Conservation (phyloP, 2,797 vertebrate species). For the Aphelocoma californica region DNA sequence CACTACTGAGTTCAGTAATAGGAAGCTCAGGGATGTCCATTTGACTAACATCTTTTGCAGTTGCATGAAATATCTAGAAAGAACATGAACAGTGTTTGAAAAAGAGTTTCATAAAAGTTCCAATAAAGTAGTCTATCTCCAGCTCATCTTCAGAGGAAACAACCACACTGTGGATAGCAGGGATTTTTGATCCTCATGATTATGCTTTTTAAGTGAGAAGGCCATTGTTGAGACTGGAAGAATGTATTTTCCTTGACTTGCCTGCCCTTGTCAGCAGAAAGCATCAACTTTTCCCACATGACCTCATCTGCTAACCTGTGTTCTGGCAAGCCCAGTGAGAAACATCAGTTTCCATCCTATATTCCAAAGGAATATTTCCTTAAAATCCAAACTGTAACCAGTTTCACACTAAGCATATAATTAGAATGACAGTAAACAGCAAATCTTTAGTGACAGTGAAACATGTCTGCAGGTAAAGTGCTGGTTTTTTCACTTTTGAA, state of each 20-base stretch:
- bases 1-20: not conserved
- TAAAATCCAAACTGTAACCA: not conserved
- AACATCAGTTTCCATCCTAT: not conserved
- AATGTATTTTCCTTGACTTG: not conserved
- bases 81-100: not conserved
- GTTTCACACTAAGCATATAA: not conserved
- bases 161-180: not conserved
- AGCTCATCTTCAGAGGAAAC: not conserved
- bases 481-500: not conserved
- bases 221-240: not conserved
- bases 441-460: not conserved
- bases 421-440: not conserved
- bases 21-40: not conserved
- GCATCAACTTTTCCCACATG: not conserved
- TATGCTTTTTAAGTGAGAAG: not conserved
- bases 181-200: not conserved
- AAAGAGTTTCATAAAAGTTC: not conserved
- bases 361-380: not conserved
- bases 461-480: not conserved
- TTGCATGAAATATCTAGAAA: not conserved
- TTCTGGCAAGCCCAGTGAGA: not conserved
- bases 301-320: not conserved
- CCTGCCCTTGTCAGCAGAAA: not conserved
- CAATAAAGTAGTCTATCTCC: not conserved
- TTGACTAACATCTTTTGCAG: not conserved